phyloP scores from a whole-genome alignment of 2,113 vertebrate species.

The Ibidorhyncha struthersii region DNA sequence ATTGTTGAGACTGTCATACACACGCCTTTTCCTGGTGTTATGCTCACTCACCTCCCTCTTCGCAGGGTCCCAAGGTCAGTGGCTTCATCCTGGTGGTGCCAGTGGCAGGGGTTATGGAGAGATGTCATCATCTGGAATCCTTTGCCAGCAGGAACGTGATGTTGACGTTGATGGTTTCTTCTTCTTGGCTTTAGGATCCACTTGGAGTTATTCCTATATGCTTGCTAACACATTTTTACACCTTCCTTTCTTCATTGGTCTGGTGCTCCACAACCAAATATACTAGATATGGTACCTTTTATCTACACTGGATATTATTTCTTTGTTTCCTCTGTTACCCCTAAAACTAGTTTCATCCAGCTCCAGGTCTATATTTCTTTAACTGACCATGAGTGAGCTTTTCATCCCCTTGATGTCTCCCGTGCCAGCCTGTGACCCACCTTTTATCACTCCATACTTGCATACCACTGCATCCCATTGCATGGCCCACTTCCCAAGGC shows the following conservation, averaged over 20 bases:
- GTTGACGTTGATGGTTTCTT: not conserved
- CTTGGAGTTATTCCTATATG: not conserved
- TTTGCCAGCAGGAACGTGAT: not conserved
- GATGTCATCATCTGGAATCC: not conserved
- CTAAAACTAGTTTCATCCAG: not conserved
- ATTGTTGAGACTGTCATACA: not conserved
- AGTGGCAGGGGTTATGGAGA: accelerated
- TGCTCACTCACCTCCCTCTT: accelerated
- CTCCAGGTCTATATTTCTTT: not conserved
- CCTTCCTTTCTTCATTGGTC: accelerated
- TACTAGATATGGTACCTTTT: not conserved
- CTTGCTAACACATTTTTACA: not conserved
- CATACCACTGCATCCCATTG: not conserved
- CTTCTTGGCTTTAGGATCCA: not conserved
- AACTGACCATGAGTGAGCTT: not conserved
- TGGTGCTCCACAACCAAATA: not conserved
- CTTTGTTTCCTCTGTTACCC: not conserved
- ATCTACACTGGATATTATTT: not conserved
- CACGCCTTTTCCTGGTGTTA: accelerated
- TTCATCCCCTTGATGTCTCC: not conserved
- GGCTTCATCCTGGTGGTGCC: not conserved
- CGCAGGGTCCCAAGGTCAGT: accelerated
- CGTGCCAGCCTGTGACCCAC: not conserved
- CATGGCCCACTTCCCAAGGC: too few species aligned
- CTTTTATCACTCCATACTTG: not conserved